Percentiles rank a stretch among this genome's conserved stretches.
phyloP scores from a whole-genome alignment of 2,113 vertebrate species.

The Protobothrops flavoviridis region DNA sequence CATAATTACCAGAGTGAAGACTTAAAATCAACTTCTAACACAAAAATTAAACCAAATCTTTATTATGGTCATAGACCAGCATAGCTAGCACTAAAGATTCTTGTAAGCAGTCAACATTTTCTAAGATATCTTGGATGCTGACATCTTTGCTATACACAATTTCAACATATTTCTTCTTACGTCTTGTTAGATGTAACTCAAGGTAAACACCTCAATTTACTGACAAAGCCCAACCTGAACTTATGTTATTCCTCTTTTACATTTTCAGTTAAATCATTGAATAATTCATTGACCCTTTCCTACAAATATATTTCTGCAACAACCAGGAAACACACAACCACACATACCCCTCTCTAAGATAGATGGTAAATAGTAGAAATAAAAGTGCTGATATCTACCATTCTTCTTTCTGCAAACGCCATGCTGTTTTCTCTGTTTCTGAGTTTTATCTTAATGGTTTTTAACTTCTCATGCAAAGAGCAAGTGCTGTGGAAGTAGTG shows the following conservation, averaged over 20 bases:
- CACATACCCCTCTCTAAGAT: not conserved
- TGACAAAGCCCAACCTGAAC: not conserved
- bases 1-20: not conserved
- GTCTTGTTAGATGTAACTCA: not conserved
- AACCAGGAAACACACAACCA: not conserved
- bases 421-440: constrained; percentile 29
- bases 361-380: not conserved
- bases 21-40: not conserved
- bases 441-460: constrained; percentile 18
- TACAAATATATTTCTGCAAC: not conserved
- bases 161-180: not conserved
- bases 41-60: not conserved
- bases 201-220: not conserved
- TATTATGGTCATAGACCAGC: not conserved
- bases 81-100: not conserved
- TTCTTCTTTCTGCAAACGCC: constrained; percentile 28
- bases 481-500: constrained; percentile 40
- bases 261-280: not conserved
- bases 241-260: not conserved
- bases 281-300: not conserved
- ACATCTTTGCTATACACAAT: not conserved
- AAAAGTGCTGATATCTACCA: constrained; percentile 41
- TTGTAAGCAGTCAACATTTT: not conserved
- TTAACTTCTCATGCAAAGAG: constrained; percentile 18
- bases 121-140: not conserved